These are phyloP conservation scores for Scalopus aquaticus DNA, from an alignment of 2,113 vertebrate species.

Conservation along the genomic window DNA sequence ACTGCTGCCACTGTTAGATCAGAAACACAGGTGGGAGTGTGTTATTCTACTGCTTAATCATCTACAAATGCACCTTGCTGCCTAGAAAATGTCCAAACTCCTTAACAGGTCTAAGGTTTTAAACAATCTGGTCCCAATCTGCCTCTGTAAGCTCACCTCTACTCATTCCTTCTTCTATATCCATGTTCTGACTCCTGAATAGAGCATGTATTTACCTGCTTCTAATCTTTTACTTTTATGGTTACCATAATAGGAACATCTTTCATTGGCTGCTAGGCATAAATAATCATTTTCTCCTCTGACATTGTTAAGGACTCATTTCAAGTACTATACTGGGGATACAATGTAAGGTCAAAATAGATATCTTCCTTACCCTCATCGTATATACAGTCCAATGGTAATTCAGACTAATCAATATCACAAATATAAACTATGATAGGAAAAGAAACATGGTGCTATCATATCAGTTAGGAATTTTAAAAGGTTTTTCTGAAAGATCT, in stretches of 20 bases:
- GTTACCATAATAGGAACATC: not conserved
- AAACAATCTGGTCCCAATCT: conserved; percentile 20
- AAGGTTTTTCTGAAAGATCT: not conserved
- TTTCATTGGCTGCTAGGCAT: not conserved
- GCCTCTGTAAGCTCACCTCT: not conserved
- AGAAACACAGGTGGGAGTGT: conserved; percentile 60
- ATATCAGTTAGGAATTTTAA: not conserved
- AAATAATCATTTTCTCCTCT: not conserved
- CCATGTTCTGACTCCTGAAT: not conserved
- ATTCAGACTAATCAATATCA: not conserved
- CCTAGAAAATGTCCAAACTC: conserved; percentile 54
- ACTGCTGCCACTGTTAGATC: conserved; percentile 40
- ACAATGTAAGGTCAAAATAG: not conserved
- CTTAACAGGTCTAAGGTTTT: not conserved
- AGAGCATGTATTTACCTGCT: not conserved
- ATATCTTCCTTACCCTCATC: not conserved
- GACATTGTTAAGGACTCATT: not conserved
- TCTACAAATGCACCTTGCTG: conserved; percentile 28
- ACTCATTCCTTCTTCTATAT: not conserved
- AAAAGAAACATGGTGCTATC: not conserved
- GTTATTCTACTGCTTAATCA: conserved; percentile 21
- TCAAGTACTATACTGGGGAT: not conserved
- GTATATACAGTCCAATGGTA: not conserved
- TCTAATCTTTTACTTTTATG: not conserved
- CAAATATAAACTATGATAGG: not conserved